Evolutionary conservation across 2,113 vertebrate species (phyloP).

Genomic region (Clarias magur): DNA sequence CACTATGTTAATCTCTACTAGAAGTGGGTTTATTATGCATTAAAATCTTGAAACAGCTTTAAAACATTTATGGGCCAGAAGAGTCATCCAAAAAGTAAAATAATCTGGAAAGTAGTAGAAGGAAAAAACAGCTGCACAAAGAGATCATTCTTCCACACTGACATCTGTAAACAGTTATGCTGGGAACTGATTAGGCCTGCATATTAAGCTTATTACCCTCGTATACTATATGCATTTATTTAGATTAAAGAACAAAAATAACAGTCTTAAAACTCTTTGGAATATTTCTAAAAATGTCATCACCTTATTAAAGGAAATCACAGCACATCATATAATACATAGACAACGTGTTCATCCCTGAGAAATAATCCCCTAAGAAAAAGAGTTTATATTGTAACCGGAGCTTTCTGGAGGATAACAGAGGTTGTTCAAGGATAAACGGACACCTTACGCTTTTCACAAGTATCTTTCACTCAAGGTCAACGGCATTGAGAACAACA

Average conservation of each 20-base stretch:
- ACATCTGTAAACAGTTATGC: slow-evolving; percentile 19
- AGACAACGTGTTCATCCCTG: background rate
- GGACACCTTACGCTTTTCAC: slow-evolving; percentile 4
- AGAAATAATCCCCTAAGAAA: background rate
- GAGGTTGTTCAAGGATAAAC: background rate
- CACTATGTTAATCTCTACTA: background rate
- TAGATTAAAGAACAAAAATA: background rate
- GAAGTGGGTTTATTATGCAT: slow-evolving; percentile 6
- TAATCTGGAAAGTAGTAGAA: background rate
- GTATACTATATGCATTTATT: background rate
- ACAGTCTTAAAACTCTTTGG: background rate
- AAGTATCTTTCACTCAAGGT: slow-evolving; percentile 40
- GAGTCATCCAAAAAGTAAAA: background rate
- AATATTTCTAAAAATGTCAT: background rate
- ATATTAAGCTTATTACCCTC: background rate
- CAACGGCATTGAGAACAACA: slow-evolving; percentile 21
- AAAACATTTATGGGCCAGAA: background rate
- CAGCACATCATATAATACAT: background rate
- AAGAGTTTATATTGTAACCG: background rate
- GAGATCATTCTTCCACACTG: background rate
- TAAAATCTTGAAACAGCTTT: background rate
- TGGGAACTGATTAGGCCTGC: background rate
- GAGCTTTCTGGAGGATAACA: background rate
- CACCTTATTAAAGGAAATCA: background rate
- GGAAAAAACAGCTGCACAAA: background rate